phyloP scores from a whole-genome alignment of 2,113 vertebrate genomes.

The Nothobranchius furzeri region DNA sequence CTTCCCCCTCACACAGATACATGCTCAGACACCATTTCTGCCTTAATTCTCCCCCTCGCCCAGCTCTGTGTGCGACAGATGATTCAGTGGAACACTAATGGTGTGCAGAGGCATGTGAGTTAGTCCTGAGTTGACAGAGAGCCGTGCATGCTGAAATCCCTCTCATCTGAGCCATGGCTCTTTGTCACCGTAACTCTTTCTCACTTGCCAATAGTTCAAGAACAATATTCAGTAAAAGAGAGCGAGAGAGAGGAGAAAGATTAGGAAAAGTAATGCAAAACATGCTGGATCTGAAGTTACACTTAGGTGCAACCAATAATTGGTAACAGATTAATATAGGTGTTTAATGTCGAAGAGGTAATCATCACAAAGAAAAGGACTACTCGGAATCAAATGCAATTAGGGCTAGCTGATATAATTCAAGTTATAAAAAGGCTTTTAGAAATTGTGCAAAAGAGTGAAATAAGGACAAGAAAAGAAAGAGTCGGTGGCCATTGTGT shows the following conservation, averaged over 20 bases:
- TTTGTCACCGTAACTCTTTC: constrained; percentile 70
- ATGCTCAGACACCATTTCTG: constrained; percentile 15
- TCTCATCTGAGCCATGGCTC: constrained; percentile 63
- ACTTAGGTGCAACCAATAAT: constrained; percentile 13
- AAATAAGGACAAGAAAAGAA: constrained; percentile 1
- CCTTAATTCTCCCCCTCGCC: constrained; percentile 49
- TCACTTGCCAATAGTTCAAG: constrained; percentile 49
- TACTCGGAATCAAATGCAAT: constrained; percentile 57
- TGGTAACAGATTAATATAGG: constrained; percentile 6
- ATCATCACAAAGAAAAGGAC: constrained; percentile 33
- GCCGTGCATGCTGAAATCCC: constrained; percentile 66
- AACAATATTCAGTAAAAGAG: constrained; percentile 34
- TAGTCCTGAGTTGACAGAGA: constrained; percentile 72
- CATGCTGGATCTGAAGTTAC: constrained; percentile 23
- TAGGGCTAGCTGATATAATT: constrained; percentile 52
- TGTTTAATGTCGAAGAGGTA: constrained; percentile 11
- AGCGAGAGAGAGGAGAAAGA: background rate
- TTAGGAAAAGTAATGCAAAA: constrained; percentile 9
- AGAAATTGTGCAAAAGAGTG: constrained; percentile 36
- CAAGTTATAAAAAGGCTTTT: constrained; percentile 53
- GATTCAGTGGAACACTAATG: constrained; percentile 66
- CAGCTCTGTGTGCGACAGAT: constrained; percentile 51
- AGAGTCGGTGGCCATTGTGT: constrained; percentile 35
- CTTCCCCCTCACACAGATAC: constrained; percentile 7
- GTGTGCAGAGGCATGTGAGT: constrained; percentile 65